These are phyloP conservation scores for Amiota communis DNA, from an alignment of 2,888 invertebrate genomes.

Conservation along the genomic window DNA sequence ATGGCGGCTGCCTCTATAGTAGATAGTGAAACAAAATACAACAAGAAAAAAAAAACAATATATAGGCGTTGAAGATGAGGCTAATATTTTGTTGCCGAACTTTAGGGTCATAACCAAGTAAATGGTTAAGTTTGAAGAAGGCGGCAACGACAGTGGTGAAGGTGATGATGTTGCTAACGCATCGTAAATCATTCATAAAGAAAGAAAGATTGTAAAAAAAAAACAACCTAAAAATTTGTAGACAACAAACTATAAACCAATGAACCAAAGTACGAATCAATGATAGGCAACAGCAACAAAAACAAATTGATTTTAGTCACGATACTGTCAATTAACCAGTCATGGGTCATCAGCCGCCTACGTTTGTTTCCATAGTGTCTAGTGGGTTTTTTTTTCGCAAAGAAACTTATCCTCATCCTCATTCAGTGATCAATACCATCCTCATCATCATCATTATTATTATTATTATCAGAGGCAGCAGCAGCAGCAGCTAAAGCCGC, in stretches of 20 bases:
- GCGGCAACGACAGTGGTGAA: background rate
- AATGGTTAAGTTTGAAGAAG: background rate
- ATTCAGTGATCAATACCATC: too few species aligned
- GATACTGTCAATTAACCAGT: constrained; percentile 72
- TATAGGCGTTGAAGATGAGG: constrained; percentile 28
- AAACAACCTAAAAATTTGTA: constrained; percentile 59
- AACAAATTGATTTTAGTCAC: constrained; percentile 72
- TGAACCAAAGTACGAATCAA: background rate
- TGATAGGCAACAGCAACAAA: constrained; percentile 41
- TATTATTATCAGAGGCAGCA: constrained; percentile 25
- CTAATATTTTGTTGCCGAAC: constrained; percentile 48
- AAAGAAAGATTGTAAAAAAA: constrained; percentile 40
- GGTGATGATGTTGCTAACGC: constrained; percentile 52
- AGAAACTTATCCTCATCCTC: too few species aligned
- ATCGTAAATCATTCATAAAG: constrained; percentile 70
- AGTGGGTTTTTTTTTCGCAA: too few species aligned
- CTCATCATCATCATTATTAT: background rate
- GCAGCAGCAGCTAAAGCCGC: constrained; percentile 9
- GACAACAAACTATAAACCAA: constrained; percentile 43
- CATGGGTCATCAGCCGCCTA: constrained; percentile 63
- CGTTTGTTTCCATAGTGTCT: too few species aligned
- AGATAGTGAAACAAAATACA: background rate
- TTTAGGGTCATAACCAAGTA: constrained; percentile 58
- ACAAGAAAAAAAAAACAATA: background rate
- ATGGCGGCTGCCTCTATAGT: constrained; percentile 15